A percentile compares a stretch with the other conserved stretches of the same genome.
These are phyloP conservation scores for Amphipyra berbera DNA, from an alignment of 2,888 invertebrate genomes.

Conservation along the genomic window DNA sequence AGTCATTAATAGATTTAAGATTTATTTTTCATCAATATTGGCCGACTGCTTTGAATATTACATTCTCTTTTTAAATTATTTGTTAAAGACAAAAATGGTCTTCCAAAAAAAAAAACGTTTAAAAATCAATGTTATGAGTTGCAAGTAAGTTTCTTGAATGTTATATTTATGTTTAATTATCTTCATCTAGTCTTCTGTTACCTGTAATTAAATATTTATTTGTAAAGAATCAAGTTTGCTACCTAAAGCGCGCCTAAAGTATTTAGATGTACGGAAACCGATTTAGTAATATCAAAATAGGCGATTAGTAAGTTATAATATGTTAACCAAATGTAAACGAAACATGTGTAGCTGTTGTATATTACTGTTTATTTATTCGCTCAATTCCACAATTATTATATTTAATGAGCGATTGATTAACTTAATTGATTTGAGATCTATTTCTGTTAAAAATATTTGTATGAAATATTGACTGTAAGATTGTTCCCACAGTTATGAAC, in stretches of 20 bases:
- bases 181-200: slow-evolving; percentile 36
- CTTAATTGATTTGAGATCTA: slow-evolving; percentile 20
- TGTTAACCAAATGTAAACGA: slow-evolving; percentile 57
- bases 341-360: slow-evolving; percentile 49
- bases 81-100: too few relatives aligned
- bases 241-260: slow-evolving; percentile 52
- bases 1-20: too few relatives aligned
- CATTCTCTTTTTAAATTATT: too few relatives aligned
- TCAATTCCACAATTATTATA: slow-evolving; percentile 31
- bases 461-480: background rate
- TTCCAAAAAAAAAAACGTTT: too few relatives aligned
- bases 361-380: slow-evolving; percentile 41
- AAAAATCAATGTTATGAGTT: background rate
- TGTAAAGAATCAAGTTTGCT: slow-evolving; percentile 35
- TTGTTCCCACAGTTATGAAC: too few relatives aligned
- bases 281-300: slow-evolving; percentile 55
- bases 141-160: background rate
- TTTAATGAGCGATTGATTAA: slow-evolving; percentile 25
- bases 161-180: background rate
- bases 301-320: slow-evolving; percentile 52
- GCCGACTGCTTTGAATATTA: too few relatives aligned
- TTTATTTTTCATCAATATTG: too few relatives aligned
- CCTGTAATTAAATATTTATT: slow-evolving; percentile 6
- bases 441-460: slow-evolving; percentile 41
- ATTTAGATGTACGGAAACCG: slow-evolving; percentile 48